phyloP scores from a whole-genome alignment of 2,113 vertebrate species.

The Actenoides lindsayi region DNA sequence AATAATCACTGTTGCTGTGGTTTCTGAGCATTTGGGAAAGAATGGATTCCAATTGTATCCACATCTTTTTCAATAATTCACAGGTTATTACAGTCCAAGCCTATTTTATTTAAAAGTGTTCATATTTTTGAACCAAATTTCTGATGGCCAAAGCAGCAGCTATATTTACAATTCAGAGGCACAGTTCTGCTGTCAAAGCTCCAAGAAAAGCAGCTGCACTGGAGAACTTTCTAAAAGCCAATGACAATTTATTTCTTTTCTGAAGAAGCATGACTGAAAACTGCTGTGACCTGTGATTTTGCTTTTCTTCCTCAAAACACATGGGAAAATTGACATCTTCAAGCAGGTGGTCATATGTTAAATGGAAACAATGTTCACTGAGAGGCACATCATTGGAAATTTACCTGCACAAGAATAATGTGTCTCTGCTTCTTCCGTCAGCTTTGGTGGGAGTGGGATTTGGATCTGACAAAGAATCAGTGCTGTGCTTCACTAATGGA shows the following conservation, averaged over 20 bases:
- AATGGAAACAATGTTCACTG: neutral
- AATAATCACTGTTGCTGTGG: neutral
- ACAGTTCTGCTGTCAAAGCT: conserved; percentile 2
- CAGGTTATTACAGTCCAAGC: neutral
- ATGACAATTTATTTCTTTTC: neutral
- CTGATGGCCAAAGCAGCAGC: neutral
- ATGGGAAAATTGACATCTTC: neutral
- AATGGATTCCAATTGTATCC: neutral
- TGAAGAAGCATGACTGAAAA: neutral
- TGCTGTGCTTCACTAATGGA: neutral
- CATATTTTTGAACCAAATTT: neutral
- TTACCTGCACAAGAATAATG: accelerated
- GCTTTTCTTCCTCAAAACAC: neutral
- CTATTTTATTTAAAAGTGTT: neutral
- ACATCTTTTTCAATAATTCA: neutral
- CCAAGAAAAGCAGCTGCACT: conserved; percentile 28
- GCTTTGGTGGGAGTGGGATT: neutral
- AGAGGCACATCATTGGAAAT: neutral
- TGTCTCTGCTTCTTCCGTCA: neutral
- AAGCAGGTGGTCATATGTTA: neutral
- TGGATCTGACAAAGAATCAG: neutral
- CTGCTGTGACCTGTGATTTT: neutral
- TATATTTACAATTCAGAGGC: conserved; percentile 1
- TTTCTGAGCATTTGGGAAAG: neutral
- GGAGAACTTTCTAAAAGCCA: neutral